Base-by-base conservation (phyloP, 2,113 vertebrate species). In the Apteryx mantelli region DNA sequence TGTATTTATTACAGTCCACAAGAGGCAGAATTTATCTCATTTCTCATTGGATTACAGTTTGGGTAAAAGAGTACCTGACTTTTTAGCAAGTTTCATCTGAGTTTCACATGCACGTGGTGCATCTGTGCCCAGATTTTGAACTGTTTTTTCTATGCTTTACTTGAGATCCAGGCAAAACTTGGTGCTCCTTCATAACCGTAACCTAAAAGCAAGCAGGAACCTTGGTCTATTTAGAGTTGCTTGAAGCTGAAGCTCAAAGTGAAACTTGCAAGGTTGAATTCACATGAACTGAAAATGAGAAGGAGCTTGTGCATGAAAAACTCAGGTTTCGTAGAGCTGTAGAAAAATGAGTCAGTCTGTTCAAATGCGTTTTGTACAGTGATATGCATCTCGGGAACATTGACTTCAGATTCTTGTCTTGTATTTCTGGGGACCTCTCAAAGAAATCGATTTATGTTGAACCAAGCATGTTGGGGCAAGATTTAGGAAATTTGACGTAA, bases 271-370 rank as follows among this genome's bases (percentile, higher is more conserved):
- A 32, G 8, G 28, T 5, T 46, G 38, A 73, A 21, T 42, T 56
- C 0, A 0, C 8, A 34, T 1, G 4, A 89, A 81, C 56, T 0
- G 24, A 91, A 95, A 95, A 25, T 5, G 65, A 58, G 50, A 8
- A 2, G 2, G 21, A 65, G 64, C 6, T 30, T 50, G 82, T 74
- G 40, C 1, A 0, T 13, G 84, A 28, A 56, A 13, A 91, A 28
- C 9, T 44, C 26, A 0, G 44, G 87, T 69, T 91, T 87, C 5
- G 7, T 24, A 44, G 87, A 60, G 60, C 26, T 78, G 44, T 1
- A 7, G 68, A 8, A 64, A 36, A 25, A 19, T 1, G 0, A 38
- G 18, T 15, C 0, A 0, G 1, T 38, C 20, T 79, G 42, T 17
- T 88, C 4, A 32, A 5, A 26, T 11, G 25, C 9, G 19, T 40